Evolutionary conservation across 2,113 vertebrate genomes (phyloP), one percentile per base, ranked within the genome.

Genomic region (Halcyon senegalensis): DNA sequence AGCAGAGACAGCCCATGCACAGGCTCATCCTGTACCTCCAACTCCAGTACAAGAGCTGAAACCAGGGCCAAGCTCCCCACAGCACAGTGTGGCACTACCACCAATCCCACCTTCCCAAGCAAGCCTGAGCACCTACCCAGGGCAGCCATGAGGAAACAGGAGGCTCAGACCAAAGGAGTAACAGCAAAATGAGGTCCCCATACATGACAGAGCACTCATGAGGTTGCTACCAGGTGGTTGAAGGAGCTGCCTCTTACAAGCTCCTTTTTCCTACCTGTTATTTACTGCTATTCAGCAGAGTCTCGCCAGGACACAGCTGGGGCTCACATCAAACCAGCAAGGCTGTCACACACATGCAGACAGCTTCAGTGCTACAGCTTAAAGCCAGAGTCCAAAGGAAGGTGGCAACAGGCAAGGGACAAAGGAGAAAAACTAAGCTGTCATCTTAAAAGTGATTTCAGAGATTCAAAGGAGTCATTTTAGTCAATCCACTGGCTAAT

Each of bases 401-500:
- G n/a, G 41, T 62, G 46, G 64, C 58, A 95, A 87, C 28, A 66
- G 59, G 27, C 41, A 79, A 77, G 20, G 16, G 23, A 94, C 63
- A 90, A 90, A 82, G 50, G 69, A 88, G 58, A 46, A 46, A 46
- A 94, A 95, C 80, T 84, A 96, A 84, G 56, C 64, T 86, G 69
- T 73, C 48, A 44, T 90, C 53, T 77, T 67, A 88, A 50, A 35
- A 35, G 62, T 67, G 59, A 93, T 96, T 93, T 85, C 73, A 72
- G 68, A 3, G 0, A 89, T 90, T 95, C 79, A 94, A n/a, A 85
- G 35, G 59, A 93, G 63, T 59, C 35, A 63, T 95, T 95, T 92
- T 33, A 92, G 83, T 68, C 82, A 83, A 73, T 76, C 41, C 73
- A 50, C 43, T 53, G 28, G n/a, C 53, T 95, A 93, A 94, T 41